Evolutionary conservation across 2,113 vertebrate species (phyloP).

Genomic region (Pantherophis guttatus): DNA sequence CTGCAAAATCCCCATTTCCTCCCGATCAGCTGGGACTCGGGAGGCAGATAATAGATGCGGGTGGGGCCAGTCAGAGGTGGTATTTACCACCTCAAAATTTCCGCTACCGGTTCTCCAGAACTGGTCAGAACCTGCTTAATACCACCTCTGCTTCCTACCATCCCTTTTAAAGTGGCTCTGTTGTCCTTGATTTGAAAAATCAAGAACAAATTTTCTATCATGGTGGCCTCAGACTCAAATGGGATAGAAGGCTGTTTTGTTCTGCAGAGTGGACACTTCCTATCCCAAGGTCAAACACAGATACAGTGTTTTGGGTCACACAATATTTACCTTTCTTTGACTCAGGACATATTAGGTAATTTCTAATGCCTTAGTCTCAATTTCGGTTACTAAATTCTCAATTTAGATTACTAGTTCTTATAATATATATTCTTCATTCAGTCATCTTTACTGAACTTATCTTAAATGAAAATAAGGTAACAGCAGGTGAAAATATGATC

Average conservation of each 20-base stretch:
- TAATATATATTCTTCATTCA: constrained; percentile 47
- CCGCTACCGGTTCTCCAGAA: too few species aligned
- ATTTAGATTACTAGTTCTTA: constrained; percentile 3
- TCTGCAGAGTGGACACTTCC: not conserved
- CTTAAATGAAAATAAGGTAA: not conserved
- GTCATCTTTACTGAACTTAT: not conserved
- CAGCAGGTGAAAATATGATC: not conserved
- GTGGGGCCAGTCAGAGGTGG: too few species aligned
- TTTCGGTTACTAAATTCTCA: not conserved
- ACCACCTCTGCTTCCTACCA: too few species aligned
- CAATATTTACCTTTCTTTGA: constrained; percentile 47
- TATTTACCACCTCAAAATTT: too few species aligned
- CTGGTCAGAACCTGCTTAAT: too few species aligned
- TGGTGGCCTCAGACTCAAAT: not conserved
- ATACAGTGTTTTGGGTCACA: constrained; percentile 25
- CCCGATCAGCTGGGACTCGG: too few species aligned
- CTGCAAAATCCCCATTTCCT: too few species aligned
- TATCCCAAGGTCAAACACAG: constrained; percentile 14
- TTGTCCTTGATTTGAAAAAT: not conserved
- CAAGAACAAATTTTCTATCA: not conserved
- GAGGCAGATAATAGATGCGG: too few species aligned
- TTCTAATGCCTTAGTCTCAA: constrained; percentile 42
- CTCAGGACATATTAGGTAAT: constrained; percentile 38
- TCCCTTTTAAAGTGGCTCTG: not conserved
- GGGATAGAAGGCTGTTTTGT: not conserved